Base-by-base conservation (phyloP, 2,113 vertebrate species). In the Stegastes partitus region DNA sequence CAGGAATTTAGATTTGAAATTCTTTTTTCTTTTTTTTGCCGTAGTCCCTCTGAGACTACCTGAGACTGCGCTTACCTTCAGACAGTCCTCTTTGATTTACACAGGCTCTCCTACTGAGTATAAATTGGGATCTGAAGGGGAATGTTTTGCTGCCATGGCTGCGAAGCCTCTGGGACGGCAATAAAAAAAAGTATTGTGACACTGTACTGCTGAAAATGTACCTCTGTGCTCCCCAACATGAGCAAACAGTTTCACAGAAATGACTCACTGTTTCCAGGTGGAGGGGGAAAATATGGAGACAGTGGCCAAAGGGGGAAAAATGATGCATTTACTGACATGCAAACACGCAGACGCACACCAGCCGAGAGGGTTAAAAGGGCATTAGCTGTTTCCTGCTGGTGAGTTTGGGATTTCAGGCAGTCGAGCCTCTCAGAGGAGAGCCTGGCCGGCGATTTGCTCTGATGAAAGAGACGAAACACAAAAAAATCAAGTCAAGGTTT, bases 261-360 rank as follows among this genome's bases (percentile, higher is more conserved):
- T 86, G 88, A 93, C 63, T 92, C 88, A 90, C 54, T 87, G 37
- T 90, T 88, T 86, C 88, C 87, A 87, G 75, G 83, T 83, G 21
- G 69, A 74, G 53, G 51, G 47, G 51, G 74, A 83, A 51, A 34
- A 28, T 5, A 34, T 7, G 42, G 15, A 77, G 28, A 39, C 44
- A 14, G 31, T 19, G 74, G 56, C 65, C 15, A 34, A 64, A 42
- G 44, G 18, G 15, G 45, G 56, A 61, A 11, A 56, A 62, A 21
- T 57, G 31, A 66, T 54, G 42, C 44, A 63, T 14, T 56, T n/a
- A 54, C 34, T 50, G 25, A 63, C 58, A 68, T 45, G 22, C n/a
- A 77, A 42, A n/a, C 50, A 26, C 45, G 74, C 65, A 69, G 42
- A 47, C 14, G 6, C 61, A 68, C 74, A 81, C 69, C 58, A 64